Percentiles rank a stretch among this genome's conserved stretches.
These are phyloP conservation scores for Umimayanthus chanpuru DNA, from an alignment of 92 coral and sea anemone genomes.

Conservation along the genomic window DNA sequence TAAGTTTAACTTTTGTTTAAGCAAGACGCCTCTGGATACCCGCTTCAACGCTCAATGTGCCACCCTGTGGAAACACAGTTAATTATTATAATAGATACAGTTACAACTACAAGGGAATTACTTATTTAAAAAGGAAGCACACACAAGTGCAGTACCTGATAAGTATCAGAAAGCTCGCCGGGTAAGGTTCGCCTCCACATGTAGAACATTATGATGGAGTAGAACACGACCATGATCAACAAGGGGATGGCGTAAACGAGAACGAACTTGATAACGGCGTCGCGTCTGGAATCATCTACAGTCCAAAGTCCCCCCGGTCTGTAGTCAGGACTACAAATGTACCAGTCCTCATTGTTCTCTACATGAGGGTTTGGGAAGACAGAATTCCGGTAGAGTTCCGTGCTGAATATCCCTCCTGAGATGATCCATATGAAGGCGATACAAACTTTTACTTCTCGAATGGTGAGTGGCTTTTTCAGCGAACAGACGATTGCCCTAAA, in stretches of 20 bases:
- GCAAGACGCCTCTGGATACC: too few species aligned
- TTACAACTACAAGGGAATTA: too few species aligned
- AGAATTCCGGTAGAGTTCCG: neutral
- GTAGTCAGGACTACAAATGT: neutral
- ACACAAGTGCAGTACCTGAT: neutral
- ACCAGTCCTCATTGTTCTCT: neutral
- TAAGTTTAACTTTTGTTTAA: too few species aligned
- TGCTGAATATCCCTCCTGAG: constrained; percentile 9
- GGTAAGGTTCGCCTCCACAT: constrained; percentile 12
- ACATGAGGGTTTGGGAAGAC: neutral
- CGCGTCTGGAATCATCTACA: neutral
- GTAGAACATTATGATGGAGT: neutral
- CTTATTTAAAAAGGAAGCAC: too few species aligned
- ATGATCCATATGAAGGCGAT: constrained; percentile 10
- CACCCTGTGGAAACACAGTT: too few species aligned
- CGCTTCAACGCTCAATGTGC: too few species aligned
- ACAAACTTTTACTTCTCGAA: constrained; percentile 8
- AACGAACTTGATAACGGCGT: constrained; percentile 6
- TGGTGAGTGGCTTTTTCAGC: neutral
- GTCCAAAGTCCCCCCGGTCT: neutral
- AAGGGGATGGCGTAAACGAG: constrained; percentile 2
- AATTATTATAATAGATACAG: too few species aligned
- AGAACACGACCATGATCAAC: neutral
- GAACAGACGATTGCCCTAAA: neutral
- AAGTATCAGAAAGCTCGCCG: neutral